phyloP scores from a whole-genome alignment of 2,113 vertebrate species.

The Uropsilus gracilis region DNA sequence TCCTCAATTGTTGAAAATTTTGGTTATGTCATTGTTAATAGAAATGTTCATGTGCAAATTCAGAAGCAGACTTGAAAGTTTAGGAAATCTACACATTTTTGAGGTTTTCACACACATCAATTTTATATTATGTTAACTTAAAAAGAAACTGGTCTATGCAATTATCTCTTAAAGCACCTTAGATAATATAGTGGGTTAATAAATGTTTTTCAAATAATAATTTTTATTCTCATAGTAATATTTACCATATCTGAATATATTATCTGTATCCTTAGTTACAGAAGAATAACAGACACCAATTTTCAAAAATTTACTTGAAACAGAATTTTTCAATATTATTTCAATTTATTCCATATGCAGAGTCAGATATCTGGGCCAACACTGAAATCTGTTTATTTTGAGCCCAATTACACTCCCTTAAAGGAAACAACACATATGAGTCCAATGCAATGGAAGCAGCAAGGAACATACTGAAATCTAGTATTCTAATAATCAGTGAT shows the following conservation, averaged over 20 bases:
- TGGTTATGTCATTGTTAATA: background rate
- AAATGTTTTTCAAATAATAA: background rate
- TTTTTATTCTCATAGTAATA: background rate
- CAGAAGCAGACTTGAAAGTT: background rate
- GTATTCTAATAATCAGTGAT: background rate
- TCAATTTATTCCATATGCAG: background rate
- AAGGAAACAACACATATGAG: background rate
- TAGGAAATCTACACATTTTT: background rate
- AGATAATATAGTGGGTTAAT: background rate
- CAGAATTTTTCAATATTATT: slow-evolving; percentile 8
- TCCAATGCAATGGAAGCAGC: background rate
- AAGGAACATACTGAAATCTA: background rate
- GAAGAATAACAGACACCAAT: background rate
- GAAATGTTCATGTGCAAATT: slow-evolving; percentile 2
- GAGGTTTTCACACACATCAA: background rate
- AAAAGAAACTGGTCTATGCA: background rate
- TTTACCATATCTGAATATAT: background rate
- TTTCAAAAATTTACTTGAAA: slow-evolving; percentile 48
- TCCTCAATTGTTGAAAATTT: background rate
- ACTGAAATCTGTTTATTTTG: background rate
- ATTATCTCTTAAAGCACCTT: background rate
- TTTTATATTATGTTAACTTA: background rate
- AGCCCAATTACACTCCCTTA: background rate
- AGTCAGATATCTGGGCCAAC: background rate
- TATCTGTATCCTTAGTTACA: background rate